phyloP scores from a whole-genome alignment of 2,888 invertebrate genomes.

The Drosophila flavopinicola region DNA sequence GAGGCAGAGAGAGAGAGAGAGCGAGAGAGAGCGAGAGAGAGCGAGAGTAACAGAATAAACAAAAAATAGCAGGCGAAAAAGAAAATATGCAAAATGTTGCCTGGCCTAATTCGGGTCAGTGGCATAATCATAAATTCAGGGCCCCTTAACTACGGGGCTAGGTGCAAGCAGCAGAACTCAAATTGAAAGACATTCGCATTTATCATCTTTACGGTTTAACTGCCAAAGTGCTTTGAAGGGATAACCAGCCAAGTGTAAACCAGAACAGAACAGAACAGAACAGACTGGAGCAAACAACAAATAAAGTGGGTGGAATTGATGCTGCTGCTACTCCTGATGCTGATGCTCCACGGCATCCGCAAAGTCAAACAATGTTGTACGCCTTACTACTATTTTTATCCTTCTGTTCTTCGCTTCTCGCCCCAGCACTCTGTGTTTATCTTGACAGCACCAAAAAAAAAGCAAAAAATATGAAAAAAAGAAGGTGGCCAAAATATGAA shows the following conservation, averaged over 20 bases:
- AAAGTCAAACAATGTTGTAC: slow-evolving; percentile 79
- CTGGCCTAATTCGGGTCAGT: slow-evolving; percentile 62
- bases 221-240: slow-evolving; percentile 75
- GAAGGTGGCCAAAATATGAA: slow-evolving; percentile 50
- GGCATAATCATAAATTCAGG: slow-evolving; percentile 50
- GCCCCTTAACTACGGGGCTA: slow-evolving; percentile 38
- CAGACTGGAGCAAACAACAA: slow-evolving; percentile 43
- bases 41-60: slow-evolving; percentile 6
- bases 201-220: slow-evolving; percentile 79
- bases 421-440: slow-evolving; percentile 41
- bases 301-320: slow-evolving; percentile 14
- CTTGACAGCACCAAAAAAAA: slow-evolving; percentile 34
- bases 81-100: slow-evolving; percentile 59
- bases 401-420: slow-evolving; percentile 25
- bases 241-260: slow-evolving; percentile 61
- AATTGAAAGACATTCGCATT: slow-evolving; percentile 78
- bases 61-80: slow-evolving; percentile 8
- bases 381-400: slow-evolving; percentile 70
- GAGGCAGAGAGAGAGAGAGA: slow-evolving; percentile 10
- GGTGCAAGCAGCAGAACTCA: slow-evolving; percentile 55
- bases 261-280: slow-evolving; percentile 31
- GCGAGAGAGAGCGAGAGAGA: slow-evolving; percentile 15
- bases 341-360: slow-evolving; percentile 50
- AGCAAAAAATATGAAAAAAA: not conserved
- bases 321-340: not conserved